Base-by-base conservation (phyloP, 2,888 invertebrate species). In the Athalia circularis region DNA sequence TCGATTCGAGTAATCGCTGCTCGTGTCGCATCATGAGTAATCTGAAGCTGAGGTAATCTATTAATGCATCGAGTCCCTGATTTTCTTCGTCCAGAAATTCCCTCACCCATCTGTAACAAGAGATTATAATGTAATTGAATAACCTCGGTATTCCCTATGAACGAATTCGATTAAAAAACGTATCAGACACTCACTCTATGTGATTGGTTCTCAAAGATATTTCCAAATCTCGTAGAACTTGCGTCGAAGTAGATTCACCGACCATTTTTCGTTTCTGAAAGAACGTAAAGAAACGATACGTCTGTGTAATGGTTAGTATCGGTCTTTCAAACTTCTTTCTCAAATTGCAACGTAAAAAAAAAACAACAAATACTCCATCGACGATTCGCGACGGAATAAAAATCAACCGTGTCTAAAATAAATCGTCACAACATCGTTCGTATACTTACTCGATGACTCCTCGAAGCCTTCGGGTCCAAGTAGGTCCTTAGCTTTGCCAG, bases 181-280 rank as follows among this genome's bases (percentile, higher is more conserved):
- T 29, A 7, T 54, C 2, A 15, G 13, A 77, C 13, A 65, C 65
- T 77, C 91, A 98, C 97, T 99, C 99, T 90, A 99, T 99, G 92
- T 98, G 98, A 93, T 99, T 99, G 83, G 99, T 99, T 88, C 99
- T 94, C 87, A 99, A 92, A 65, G 99, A 99, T 90, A 99, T 99
- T 93, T 99, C 99, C 91, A 99, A 93, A 93, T 99, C 99, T 88
- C 99, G 94, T 81, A 99, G 93, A 85, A 99, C 98, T 93, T 99
- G 98, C 65, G 99, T 99, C 79, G 99, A 99, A 80, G 99, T 99
- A 74, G 98, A 96, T 90, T 98, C 98, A 80, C 97, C 97, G 81
- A 98, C 96, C 94, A 98, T 97, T 93, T 98, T 98, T 90, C 98
- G 94, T 94, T 98, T 98, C 98, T 98, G 94, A 80, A 94, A 94